Evolutionary conservation across 2,797 vertebrate species (phyloP), one percentile per base, ranked within the genome.

Genomic region (Kryptolebias ocellatus): DNA sequence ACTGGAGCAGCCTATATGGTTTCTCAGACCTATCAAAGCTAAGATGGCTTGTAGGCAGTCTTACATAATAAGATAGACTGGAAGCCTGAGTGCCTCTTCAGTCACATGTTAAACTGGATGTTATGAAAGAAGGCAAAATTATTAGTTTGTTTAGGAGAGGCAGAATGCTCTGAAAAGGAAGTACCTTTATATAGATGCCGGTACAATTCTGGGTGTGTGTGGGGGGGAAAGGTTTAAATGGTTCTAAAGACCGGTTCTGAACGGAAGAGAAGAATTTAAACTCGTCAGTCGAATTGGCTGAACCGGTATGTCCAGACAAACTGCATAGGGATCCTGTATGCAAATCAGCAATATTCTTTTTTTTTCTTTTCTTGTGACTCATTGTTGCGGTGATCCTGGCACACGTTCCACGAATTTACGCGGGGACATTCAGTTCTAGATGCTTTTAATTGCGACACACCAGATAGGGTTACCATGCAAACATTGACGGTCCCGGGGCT

Each of bases 21-120:
- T 76, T 81, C 70, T 60, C 59, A 79, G 66, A 31, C 70, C 47
- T 70, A 71, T 78, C 83, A 76, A 66, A 62, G 60, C 24, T 8
- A 54, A 66, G 47, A 60, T 29, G 53, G 60, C 62, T 69, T 28
- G 29, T 17, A 67, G 37, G 27, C 49, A 67, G 67, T 44, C 68
- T 82, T 79, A 74, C 65, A 70, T 69, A 71, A 71, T 87, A 81
- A 81, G 81, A 34, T 55, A 82, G 63, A 65, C 70, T 79, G 16
- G 14, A 76, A 42, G 70, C 65, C 55, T 76, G 62, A 84, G 53
- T 84, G 63, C 63, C 64, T 60, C 31, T 59, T 51, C 49, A 52
- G 53, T 45, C 17, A 51, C n/a, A 61, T 71, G 64, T 34, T 44
- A 53, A 60, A 20, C 1, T 24, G 47, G 5, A 46, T 67, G 34